Base-by-base conservation (phyloP, 2,113 vertebrate genomes). In the Lamprotornis superbus region DNA sequence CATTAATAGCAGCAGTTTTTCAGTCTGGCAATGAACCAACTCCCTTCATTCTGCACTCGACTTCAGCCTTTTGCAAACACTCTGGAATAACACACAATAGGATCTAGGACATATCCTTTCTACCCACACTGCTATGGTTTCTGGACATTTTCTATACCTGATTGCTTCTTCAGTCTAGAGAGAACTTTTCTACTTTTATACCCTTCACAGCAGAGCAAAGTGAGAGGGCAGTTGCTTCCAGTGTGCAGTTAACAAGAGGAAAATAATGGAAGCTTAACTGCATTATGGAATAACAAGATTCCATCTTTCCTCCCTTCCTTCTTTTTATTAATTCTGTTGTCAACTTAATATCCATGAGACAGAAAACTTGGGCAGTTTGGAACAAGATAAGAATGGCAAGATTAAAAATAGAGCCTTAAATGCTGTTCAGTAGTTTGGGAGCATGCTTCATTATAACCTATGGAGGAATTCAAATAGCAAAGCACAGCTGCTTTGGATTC, bases 401-500 rank as follows among this genome's bases (percentile, higher is more conserved):
- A 83, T 87, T 90, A 68, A 95, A 95, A 92, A 59, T 39, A 49
- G 74, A 86, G 33, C 55, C 53, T 56, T 89, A 92, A 90, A 71
- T 81, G 40, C 33, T 65, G 60, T 81, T 95, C 76, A 60, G 82
- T 83, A 93, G 39, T 77, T 90, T 94, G 55, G 61, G 81, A 68
- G 39, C 57, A 37, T 50, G 63, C 44, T 90, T 92, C 63, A 61
- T 83, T 88, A 86, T 61, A 86, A 83, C 88, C 79, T 93, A 68
- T 5, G 5, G 75, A 93, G 81, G 70, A 95, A 81, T 92, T 93
- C 39, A 87, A 74, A 83, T 9, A 78, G 75, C 88, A 90, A 83
- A 94, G 60, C 87, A 85, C 93, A 94, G 82, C 90, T 95, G 90
- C 60, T 93, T 96, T 94, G 71, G 56, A 95, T 94, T 94, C 88